These are phyloP conservation scores for Phaonia tiefii DNA, from an alignment of 2,888 invertebrate genomes.

Conservation along the genomic window DNA sequence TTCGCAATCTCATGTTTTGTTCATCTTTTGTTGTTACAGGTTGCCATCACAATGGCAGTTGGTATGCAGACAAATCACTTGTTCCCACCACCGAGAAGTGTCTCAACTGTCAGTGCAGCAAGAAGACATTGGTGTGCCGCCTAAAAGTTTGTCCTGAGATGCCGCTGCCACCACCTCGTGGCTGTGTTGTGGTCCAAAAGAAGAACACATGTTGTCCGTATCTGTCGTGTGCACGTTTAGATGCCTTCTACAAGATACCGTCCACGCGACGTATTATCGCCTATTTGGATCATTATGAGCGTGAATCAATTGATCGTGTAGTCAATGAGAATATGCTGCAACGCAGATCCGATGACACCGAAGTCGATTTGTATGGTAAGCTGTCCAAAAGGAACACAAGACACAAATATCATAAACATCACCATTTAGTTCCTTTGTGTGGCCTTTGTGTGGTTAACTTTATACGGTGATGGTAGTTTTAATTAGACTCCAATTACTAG, in stretches of 20 bases:
- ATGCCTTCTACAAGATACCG: constrained; percentile 76
- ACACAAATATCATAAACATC: background rate
- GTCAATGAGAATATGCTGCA: constrained; percentile 78
- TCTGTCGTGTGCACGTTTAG: constrained; percentile 86
- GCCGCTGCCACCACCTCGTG: constrained; percentile 87
- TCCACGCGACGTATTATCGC: constrained; percentile 77
- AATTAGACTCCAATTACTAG: constrained; percentile 38
- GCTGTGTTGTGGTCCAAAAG: constrained; percentile 87
- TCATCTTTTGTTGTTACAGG: constrained; percentile 79
- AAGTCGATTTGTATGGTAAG: constrained; percentile 75
- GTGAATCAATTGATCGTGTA: constrained; percentile 79
- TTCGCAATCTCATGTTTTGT: constrained; percentile 13
- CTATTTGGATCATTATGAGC: constrained; percentile 78
- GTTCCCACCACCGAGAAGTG: constrained; percentile 89
- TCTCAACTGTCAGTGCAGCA: constrained; percentile 87
- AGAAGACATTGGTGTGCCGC: constrained; percentile 88
- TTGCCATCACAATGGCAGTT: constrained; percentile 87
- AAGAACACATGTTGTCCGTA: constrained; percentile 89
- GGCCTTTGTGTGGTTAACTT: constrained; percentile 20
- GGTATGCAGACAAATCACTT: constrained; percentile 84
- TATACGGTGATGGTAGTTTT: constrained; percentile 60
- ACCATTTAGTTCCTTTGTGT: background rate
- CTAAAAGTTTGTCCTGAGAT: constrained; percentile 88
- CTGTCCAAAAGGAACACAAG: constrained; percentile 35
- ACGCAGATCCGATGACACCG: constrained; percentile 78